Conservation (phyloP, 2,113 vertebrate species). For the Brienomyrus brachyistius region DNA sequence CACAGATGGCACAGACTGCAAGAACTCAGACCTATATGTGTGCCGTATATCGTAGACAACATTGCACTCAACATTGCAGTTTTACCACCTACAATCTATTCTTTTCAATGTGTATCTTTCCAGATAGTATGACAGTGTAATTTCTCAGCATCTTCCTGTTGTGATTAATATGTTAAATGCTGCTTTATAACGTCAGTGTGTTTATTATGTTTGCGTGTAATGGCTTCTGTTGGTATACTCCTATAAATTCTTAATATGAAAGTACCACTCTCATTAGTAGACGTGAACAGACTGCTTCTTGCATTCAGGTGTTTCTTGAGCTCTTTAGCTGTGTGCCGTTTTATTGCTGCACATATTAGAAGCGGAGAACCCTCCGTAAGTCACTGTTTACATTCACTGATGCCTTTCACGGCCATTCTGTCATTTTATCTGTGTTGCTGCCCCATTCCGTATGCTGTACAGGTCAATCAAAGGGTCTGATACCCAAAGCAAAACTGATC, state of each 20-base stretch:
- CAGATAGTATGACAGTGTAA: neutral
- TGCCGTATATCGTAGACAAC: neutral
- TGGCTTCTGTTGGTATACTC: neutral
- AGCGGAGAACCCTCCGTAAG: neutral
- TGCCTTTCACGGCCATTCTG: neutral
- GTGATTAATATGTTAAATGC: neutral
- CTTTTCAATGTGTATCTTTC: neutral
- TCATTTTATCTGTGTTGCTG: neutral
- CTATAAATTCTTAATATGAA: slow-evolving; percentile 3
- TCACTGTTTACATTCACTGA: neutral
- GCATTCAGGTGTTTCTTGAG: neutral
- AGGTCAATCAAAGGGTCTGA: neutral
- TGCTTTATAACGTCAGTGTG: neutral
- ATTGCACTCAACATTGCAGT: neutral
- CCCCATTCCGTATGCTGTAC: neutral
- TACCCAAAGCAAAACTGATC: neutral
- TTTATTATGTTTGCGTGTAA: neutral
- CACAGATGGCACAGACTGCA: neutral
- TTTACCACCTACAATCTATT: neutral
- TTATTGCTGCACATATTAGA: neutral
- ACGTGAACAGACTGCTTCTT: neutral
- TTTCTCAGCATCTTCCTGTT: neutral
- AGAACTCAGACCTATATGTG: neutral
- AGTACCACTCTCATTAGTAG: neutral
- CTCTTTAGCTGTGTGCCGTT: neutral